Evolutionary conservation across 2,113 vertebrate species (phyloP).

Genomic region (Calyptommatus sinebrachiatus): DNA sequence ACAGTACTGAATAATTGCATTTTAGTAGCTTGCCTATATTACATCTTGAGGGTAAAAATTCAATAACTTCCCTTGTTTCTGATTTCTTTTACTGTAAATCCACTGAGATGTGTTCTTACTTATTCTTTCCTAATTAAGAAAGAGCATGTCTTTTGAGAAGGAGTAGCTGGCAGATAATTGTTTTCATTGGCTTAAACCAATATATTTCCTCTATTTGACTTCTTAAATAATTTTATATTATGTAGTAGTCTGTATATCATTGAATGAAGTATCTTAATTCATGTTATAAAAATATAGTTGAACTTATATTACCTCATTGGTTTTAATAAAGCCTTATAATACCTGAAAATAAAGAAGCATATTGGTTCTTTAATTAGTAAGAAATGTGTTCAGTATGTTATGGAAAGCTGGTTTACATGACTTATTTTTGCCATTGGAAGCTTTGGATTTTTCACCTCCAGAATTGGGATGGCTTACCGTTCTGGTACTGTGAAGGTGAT

Average conservation of each 20-base stretch:
- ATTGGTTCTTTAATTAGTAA: conserved; percentile 75
- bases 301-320: conserved; percentile 70
- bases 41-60: conserved; percentile 28
- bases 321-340: conserved; percentile 74
- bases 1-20: conserved; percentile 10
- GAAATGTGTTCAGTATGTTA: conserved; percentile 83
- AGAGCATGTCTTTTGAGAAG: conserved; percentile 36
- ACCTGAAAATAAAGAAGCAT: conserved; percentile 65
- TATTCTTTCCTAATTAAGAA: conserved; percentile 31
- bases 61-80: conserved; percentile 23
- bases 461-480: conserved; percentile 61
- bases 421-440: conserved; percentile 78
- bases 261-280: conserved; percentile 66
- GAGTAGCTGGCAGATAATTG: conserved; percentile 19
- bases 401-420: conserved; percentile 80
- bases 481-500: conserved; percentile 75
- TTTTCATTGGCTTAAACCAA: conserved; percentile 30
- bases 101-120: conserved; percentile 1
- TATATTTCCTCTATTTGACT: conserved; percentile 37
- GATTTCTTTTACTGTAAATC: conserved; percentile 33
- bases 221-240: conserved; percentile 54
- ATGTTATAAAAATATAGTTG: conserved; percentile 54
- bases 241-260: conserved; percentile 56
- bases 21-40: neutral
- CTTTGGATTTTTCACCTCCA: conserved; percentile 70